Conservation (phyloP, 2,888 invertebrate genomes). For the Aelia acuminata region DNA sequence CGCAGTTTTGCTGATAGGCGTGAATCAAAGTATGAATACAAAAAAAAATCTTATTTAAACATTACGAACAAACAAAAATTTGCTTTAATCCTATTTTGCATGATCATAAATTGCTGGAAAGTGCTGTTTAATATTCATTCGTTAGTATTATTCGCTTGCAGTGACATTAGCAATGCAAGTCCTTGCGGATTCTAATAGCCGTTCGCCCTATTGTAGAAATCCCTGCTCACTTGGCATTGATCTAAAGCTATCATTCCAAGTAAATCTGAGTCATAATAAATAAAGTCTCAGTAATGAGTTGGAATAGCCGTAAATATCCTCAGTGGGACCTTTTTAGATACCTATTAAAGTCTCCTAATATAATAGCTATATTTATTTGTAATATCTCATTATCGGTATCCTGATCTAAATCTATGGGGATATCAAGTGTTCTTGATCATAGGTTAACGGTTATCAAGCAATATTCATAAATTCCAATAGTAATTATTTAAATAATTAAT, state of each 20-base stretch:
- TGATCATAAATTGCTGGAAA: neutral
- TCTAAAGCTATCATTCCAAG: neutral
- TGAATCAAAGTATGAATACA: too few species aligned
- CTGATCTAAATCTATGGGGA: too few species aligned
- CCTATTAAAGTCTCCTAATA: too few species aligned
- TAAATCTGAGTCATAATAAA: neutral
- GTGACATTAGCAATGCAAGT: constrained; percentile 11
- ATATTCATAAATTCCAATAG: too few species aligned
- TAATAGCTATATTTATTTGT: too few species aligned
- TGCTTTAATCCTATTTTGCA: neutral
- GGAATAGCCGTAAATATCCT: neutral
- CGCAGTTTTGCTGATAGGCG: too few species aligned
- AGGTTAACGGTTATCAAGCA: too few species aligned
- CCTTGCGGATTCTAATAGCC: constrained; percentile 20
- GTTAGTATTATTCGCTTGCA: neutral
- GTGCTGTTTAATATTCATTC: neutral
- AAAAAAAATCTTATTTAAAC: too few species aligned
- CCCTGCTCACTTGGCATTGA: neutral
- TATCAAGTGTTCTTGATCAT: too few species aligned
- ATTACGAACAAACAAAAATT: too few species aligned
- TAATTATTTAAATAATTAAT: too few species aligned
- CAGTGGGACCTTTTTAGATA: neutral
- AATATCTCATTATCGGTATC: too few species aligned
- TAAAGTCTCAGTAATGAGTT: neutral
- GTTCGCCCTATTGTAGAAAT: neutral